Percentiles rank a stretch among this genome's conserved stretches.
Conservation (phyloP, 2,888 invertebrate genomes). For the Eupithecia pulchellata region DNA sequence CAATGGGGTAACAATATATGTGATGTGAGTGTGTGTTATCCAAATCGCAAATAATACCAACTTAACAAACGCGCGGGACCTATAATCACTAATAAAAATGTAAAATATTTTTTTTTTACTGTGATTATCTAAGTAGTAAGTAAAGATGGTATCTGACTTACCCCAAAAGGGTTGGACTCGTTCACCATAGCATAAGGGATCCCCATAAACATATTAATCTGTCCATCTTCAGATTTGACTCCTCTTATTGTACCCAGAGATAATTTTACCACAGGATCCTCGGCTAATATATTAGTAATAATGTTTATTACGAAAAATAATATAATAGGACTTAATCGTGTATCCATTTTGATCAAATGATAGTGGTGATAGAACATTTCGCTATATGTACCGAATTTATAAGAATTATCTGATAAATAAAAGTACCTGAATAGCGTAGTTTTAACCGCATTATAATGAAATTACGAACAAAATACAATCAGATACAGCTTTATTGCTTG, state of each 20-base stretch:
- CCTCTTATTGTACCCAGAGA: conserved; percentile 58
- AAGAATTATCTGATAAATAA: conserved; percentile 4
- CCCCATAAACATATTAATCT: conserved; percentile 65
- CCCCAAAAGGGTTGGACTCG: conserved; percentile 64
- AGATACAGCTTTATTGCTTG: conserved; percentile 13
- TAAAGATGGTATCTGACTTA: conserved; percentile 47
- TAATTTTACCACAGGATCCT: conserved; percentile 19
- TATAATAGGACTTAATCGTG: background rate
- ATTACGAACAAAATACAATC: background rate
- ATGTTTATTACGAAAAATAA: conserved; percentile 4
- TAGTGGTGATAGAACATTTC: background rate
- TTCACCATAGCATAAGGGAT: conserved; percentile 66
- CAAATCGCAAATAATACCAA: too few relatives aligned
- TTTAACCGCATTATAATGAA: too few relatives aligned
- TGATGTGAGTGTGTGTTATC: too few relatives aligned
- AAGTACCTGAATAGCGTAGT: background rate
- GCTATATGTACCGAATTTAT: background rate
- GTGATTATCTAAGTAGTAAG: too few relatives aligned
- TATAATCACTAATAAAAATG: too few relatives aligned
- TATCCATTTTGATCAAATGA: conserved; percentile 6
- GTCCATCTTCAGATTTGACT: conserved; percentile 58
- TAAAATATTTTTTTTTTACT: too few relatives aligned
- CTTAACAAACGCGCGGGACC: too few relatives aligned
- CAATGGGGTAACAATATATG: too few relatives aligned
- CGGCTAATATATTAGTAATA: conserved; percentile 10